Base-by-base conservation (phyloP, 2,113 vertebrate genomes). In the Sporophila hypoxantha region DNA sequence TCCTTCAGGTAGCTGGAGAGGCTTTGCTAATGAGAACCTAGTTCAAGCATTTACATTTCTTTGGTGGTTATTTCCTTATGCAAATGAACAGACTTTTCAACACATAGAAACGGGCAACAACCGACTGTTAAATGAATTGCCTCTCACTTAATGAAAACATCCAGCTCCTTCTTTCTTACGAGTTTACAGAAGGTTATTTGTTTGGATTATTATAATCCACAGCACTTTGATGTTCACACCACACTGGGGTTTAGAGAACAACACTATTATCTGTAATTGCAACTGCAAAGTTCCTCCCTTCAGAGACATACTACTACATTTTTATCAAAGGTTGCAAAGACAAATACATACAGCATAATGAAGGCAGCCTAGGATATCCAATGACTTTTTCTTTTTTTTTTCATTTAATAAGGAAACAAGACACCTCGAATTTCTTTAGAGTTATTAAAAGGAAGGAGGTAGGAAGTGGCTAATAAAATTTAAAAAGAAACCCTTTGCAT, bases 11-110 rank as follows among this genome's bases (percentile, higher is more conserved):
- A 91, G 50, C 85, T 84, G 57, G 70, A 93, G 89, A 94, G 86
- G 73, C 42, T 87, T 91, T 89, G 85, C 62, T 95, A 93, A 94
- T 91, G 83, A 95, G 93, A 94, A 42, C 74, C 60, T 82, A 77
- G 78, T 87, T 91, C 65, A 34, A 8, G 79, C 60, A 79, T 95
- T 95, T 95, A 85, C 91, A 93, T 92, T 91, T 93, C 93, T 94
- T 93, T 87, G 78, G 67, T 83, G 89, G 88, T 87, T 95, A 94
- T 91, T 92, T 96, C 95, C 93, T 87, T 92, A 96, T 89, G 93
- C 82, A 94, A 96, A 95, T 93, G 55, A 19, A 79, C 83, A 42
- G 74, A 62, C 73, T 78, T 94, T 90, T 93, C 77, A 78, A 66
- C 68, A 76, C 77, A 77, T 7, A 88, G 85, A 92, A 92, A 92